phyloP scores from a whole-genome alignment of 2,888 invertebrate species.

The Sarcophaga variegata region DNA sequence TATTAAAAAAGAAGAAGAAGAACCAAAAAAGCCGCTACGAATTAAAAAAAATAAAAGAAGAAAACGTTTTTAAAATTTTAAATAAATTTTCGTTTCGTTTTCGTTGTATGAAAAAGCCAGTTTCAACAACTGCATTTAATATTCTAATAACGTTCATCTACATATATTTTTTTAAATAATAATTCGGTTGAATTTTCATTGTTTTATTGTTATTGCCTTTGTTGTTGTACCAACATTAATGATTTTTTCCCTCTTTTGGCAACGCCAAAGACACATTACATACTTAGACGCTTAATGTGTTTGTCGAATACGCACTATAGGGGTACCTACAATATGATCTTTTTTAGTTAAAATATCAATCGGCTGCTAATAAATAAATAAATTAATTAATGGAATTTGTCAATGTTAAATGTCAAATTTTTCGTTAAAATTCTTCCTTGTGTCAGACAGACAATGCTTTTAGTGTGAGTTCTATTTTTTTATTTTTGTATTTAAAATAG shows the following conservation, averaged over 20 bases:
- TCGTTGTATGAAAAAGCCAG: constrained; percentile 33
- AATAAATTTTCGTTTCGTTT: constrained; percentile 40
- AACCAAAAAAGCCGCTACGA: constrained; percentile 30
- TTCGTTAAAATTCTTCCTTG: neutral
- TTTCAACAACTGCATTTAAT: constrained; percentile 57
- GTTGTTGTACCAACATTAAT: neutral
- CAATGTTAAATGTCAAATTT: neutral
- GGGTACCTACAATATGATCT: neutral
- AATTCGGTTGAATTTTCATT: constrained; percentile 32
- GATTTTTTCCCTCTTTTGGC: constrained; percentile 68
- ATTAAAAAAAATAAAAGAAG: neutral
- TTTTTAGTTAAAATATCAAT: neutral
- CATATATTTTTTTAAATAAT: constrained; percentile 8
- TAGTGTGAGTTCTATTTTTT: no score
- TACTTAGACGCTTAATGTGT: constrained; percentile 11
- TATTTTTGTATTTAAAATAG: neutral
- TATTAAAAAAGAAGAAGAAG: constrained; percentile 1
- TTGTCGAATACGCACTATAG: constrained; percentile 32
- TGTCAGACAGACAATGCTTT: neutral
- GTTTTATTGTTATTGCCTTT: constrained; percentile 27
- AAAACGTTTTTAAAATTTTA: constrained; percentile 52
- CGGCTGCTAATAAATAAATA: neutral
- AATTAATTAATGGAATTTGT: neutral
- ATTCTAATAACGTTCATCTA: constrained; percentile 66
- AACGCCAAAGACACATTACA: constrained; percentile 66